Conservation (phyloP, 2,888 invertebrate genomes). For the Cheilosia urbana region DNA sequence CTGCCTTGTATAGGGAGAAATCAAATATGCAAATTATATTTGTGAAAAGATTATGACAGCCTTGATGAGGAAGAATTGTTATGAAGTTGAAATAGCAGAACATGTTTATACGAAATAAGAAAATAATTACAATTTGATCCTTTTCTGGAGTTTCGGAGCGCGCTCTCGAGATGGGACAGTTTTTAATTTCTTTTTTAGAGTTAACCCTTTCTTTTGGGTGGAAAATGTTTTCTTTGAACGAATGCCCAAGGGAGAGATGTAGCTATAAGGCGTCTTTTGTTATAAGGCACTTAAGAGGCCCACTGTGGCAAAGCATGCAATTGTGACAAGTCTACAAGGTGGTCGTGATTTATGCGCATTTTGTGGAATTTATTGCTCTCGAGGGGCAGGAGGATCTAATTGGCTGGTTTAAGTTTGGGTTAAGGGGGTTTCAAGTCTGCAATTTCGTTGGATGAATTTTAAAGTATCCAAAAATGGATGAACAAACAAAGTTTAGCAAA, state of each 20-base stretch:
- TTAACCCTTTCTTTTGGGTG: conserved; percentile 54
- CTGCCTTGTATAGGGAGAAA: conserved; percentile 58
- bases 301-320: conserved; percentile 65
- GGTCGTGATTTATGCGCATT: conserved; percentile 61
- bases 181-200: conserved; percentile 9
- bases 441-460: background rate
- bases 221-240: background rate
- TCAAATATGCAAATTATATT: conserved; percentile 72
- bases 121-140: conserved; percentile 75
- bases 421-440: background rate
- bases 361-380: conserved; percentile 18
- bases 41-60: conserved; percentile 70
- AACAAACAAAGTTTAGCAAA: too few relatives aligned
- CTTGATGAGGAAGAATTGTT: conserved; percentile 70
- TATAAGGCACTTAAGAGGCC: conserved; percentile 61
- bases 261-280: conserved; percentile 3
- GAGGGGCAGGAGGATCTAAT: conserved; percentile 9
- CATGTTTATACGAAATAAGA: conserved; percentile 74
- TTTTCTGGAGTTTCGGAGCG: conserved; percentile 50
- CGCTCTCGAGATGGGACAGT: conserved; percentile 51
- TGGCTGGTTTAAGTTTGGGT: background rate
- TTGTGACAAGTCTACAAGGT: conserved; percentile 56
- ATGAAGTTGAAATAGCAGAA: conserved; percentile 65
- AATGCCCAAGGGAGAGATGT: conserved; percentile 9
- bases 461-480: too few relatives aligned